Evolutionary conservation across 2,797 vertebrate genomes (phyloP).

Genomic region (Dermochelys coriacea): DNA sequence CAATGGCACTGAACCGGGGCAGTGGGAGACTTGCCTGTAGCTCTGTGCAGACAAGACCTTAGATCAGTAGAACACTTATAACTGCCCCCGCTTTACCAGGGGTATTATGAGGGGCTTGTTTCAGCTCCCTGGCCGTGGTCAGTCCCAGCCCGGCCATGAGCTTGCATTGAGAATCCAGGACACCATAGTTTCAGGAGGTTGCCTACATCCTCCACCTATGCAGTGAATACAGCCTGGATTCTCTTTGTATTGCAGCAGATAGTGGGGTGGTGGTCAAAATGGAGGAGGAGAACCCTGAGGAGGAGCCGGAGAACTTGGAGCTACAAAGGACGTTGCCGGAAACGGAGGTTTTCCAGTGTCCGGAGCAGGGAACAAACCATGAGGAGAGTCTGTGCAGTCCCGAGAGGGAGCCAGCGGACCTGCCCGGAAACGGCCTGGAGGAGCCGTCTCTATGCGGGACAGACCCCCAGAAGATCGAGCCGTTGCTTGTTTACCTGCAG

Average conservation of each 20-base stretch:
- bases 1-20: too few species aligned
- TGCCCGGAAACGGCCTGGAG: not conserved
- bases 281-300: not conserved
- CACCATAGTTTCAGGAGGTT: not conserved
- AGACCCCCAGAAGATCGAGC: not conserved
- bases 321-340: not conserved
- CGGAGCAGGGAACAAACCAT: not conserved
- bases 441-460: not conserved
- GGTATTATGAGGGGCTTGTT: too few species aligned
- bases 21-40: too few species aligned
- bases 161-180: not conserved
- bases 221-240: not conserved
- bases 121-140: not conserved
- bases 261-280: not conserved
- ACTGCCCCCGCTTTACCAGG: too few species aligned
- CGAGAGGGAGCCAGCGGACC: not conserved
- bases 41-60: too few species aligned
- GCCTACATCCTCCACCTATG: not conserved
- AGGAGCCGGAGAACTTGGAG: not conserved
- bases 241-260: not conserved
- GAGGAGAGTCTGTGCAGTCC: not conserved
- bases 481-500: not conserved
- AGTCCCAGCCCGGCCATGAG: not conserved
- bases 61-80: too few species aligned
- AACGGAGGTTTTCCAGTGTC: not conserved